phyloP scores from a whole-genome alignment of 1,140 invertebrate genomes.

The Harpegnathos saltator region DNA sequence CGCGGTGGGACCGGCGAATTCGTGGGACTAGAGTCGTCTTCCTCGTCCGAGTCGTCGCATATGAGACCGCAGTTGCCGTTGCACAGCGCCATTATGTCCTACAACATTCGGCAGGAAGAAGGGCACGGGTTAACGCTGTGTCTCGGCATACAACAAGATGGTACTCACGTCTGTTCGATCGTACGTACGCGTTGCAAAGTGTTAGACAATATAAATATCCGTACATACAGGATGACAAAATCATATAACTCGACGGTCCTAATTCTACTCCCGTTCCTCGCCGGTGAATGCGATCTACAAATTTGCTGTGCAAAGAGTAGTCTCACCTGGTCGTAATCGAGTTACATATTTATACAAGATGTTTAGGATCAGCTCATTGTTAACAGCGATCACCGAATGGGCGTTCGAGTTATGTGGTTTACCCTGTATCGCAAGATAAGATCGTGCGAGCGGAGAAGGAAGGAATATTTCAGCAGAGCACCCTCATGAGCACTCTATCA shows the following conservation, averaged over 20 bases:
- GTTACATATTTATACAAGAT: neutral
- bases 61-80: slow-evolving; percentile 82
- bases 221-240: neutral
- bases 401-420: neutral
- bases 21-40: slow-evolving; percentile 87
- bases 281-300: no score
- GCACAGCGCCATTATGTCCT: slow-evolving; percentile 85
- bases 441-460: neutral
- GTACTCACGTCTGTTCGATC: slow-evolving; percentile 15
- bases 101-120: slow-evolving; percentile 69
- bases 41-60: slow-evolving; percentile 83
- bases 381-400: neutral
- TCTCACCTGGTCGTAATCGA: no score
- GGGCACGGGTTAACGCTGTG: neutral
- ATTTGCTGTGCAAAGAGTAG: no score
- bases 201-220: neutral
- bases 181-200: neutral
- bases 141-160: neutral
- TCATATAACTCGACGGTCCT: no score
- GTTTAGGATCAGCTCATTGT: slow-evolving; percentile 18
- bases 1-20: slow-evolving; percentile 82
- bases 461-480: neutral
- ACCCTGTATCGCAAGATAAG: neutral
- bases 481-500: no score
- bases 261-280: no score